Evolutionary conservation across 2,797 vertebrate species (phyloP).

Genomic region (Lindbergichthys nudifrons): DNA sequence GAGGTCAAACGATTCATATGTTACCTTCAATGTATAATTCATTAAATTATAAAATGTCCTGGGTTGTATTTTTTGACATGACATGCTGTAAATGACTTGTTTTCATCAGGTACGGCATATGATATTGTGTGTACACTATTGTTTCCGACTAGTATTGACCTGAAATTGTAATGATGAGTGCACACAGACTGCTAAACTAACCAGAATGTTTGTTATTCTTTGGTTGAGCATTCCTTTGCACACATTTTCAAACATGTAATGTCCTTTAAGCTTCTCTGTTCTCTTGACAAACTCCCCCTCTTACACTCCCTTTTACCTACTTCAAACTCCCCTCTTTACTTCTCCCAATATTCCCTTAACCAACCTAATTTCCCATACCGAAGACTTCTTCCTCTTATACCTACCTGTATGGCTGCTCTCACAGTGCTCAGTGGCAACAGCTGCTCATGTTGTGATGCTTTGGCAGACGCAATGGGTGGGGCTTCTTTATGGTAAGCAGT

Average conservation of each 20-base stretch:
- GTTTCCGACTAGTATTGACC: too few relatives aligned
- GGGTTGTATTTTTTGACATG: not conserved
- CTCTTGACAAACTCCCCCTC: not conserved
- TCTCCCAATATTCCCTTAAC: not conserved
- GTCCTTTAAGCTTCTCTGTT: not conserved
- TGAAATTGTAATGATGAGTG: not conserved
- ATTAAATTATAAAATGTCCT: not conserved
- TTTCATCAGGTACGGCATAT: not conserved
- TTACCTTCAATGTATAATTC: too few relatives aligned
- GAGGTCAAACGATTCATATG: too few relatives aligned
- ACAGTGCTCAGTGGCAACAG: conserved; percentile 39
- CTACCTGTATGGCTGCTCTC: conserved; percentile 72
- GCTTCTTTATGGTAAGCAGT: not conserved
- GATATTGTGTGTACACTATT: too few relatives aligned
- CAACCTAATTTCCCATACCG: not conserved
- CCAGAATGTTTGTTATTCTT: not conserved
- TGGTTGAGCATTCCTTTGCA: not conserved
- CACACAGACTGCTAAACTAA: not conserved
- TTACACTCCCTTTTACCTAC: not conserved
- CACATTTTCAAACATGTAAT: not conserved
- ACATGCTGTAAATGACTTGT: not conserved
- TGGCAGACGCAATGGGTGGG: not conserved
- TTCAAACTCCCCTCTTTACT: not conserved
- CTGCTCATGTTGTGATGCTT: conserved; percentile 50
- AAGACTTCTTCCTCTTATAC: conserved; percentile 7